phyloP scores from a whole-genome alignment of 1,140 invertebrate species.

The Conus betulinus region DNA sequence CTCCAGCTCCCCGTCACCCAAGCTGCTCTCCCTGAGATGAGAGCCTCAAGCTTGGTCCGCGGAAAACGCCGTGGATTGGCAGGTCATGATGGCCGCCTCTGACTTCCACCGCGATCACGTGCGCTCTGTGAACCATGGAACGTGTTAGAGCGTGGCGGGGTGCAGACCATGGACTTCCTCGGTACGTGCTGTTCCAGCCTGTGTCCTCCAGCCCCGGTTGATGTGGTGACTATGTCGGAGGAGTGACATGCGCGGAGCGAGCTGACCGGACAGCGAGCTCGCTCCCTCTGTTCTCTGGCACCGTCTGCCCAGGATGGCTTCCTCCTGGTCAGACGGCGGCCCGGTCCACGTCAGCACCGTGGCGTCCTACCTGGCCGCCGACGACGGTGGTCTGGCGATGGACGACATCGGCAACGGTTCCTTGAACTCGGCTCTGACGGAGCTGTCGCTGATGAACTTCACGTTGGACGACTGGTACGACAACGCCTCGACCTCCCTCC shows the following conservation, averaged over 20 bases:
- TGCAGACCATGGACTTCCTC: background rate
- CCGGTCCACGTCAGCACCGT: background rate
- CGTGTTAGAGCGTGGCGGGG: background rate
- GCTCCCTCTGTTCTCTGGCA: background rate
- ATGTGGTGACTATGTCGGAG: background rate
- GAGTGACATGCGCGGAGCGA: background rate
- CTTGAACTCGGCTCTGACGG: background rate
- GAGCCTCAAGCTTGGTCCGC: too few species aligned
- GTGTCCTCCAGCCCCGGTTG: background rate
- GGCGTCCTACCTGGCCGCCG: background rate
- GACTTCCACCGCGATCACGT: background rate
- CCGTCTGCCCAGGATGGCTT: too few species aligned
- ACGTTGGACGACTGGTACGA: background rate
- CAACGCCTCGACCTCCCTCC: background rate
- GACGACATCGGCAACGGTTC: background rate
- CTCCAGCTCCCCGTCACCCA: too few species aligned
- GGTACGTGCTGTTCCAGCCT: background rate
- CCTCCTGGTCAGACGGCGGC: constrained; percentile 2
- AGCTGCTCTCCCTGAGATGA: too few species aligned
- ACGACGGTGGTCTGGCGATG: background rate
- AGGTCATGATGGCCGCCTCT: background rate
- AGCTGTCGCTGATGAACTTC: constrained; percentile 1
- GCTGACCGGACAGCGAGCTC: background rate
- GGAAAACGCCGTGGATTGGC: too few species aligned
- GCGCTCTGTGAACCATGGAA: background rate